Base-by-base conservation (phyloP, 1,140 invertebrate genomes). In the Cecropterus lyciades region DNA sequence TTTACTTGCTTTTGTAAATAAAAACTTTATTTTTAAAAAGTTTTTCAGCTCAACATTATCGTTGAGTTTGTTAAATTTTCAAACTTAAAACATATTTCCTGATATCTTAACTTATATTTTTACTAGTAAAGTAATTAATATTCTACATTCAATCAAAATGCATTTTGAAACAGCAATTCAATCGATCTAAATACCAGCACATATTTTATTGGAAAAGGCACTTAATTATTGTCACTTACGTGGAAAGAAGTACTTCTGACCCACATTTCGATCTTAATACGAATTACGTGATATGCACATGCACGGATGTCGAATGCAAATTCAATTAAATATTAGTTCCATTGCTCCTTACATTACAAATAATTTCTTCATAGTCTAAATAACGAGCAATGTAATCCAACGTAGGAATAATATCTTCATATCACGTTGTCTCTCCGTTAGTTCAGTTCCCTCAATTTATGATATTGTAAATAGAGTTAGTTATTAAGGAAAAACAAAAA, bases 231-330 rank as follows among this genome's bases (percentile, higher is more conserved):
- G 55, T 43, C 37, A 27, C 40, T 57, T 57, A 57, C 40, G 14
- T 13, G 40, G 37, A 59, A 59, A 46, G n/a, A 42, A 16, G 42
- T 45, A 46, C 40, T 59, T 24, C 0, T 33, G 43, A 46, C 56
- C 56, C 13, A 59, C 17, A 59, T 59, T 42, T 30, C 37, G 24
- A 46, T 59, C 24, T 59, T 46, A 59, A 59, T 20, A 30, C 42
- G 24, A 59, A 46, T 56, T 59, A 59, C 56, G 56, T 59, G 56
- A 46, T 30, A 16, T 11, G 42, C 43, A 37, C 56, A n/a, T 59
- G 20, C n/a, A 46, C 14, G 14, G 5, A 45, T 27, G 40, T 46
- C n/a, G 42, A 59, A 59, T 59, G 56, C 56, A 59, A 30, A 46
- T 59, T 24, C 14, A 15, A 42, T 59, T 5, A 57, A 53, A 27